Evolutionary conservation across 1,140 invertebrate species (phyloP).

Genomic region (Radopholus similis): DNA sequence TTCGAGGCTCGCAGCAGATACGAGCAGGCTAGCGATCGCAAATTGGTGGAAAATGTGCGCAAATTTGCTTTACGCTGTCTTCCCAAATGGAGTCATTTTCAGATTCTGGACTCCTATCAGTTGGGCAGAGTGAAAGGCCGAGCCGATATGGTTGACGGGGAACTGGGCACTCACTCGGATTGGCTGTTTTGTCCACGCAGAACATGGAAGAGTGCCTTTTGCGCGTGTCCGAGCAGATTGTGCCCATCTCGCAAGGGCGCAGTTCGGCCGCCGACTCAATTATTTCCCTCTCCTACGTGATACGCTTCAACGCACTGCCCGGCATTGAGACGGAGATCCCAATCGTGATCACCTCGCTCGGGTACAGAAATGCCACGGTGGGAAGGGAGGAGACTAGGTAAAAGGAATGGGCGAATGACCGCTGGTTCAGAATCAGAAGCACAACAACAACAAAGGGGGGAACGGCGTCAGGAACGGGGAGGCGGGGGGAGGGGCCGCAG

Average conservation of each 20-base stretch:
- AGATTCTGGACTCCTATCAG: slow-evolving; percentile 29
- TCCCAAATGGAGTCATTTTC: too few relatives aligned
- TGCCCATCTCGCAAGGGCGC: slow-evolving; percentile 3
- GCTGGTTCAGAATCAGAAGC: too few relatives aligned
- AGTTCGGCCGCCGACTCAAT: slow-evolving; percentile 39
- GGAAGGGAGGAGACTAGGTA: too few relatives aligned
- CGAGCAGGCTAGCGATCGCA: slow-evolving; percentile 55
- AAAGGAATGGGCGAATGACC: too few relatives aligned
- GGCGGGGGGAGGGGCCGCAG: too few relatives aligned
- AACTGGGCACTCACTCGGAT: neutral
- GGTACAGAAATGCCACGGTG: slow-evolving; percentile 15
- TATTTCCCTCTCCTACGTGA: slow-evolving; percentile 52
- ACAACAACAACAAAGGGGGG: neutral
- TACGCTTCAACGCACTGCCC: slow-evolving; percentile 44
- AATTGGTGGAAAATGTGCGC: slow-evolving; percentile 48
- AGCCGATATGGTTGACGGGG: slow-evolving; percentile 41
- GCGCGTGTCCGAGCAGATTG: neutral
- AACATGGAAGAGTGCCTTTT: neutral
- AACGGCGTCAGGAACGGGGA: too few relatives aligned
- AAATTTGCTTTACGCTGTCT: too few relatives aligned
- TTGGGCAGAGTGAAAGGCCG: slow-evolving; percentile 42
- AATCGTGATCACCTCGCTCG: slow-evolving; percentile 41
- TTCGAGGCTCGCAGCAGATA: slow-evolving; percentile 56
- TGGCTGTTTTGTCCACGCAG: neutral
- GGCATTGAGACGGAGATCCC: slow-evolving; percentile 56